Percentiles rank a stretch among this genome's conserved stretches.
Evolutionary conservation across 2,888 invertebrate species (phyloP).

Genomic region (Azorinus chamasolen): DNA sequence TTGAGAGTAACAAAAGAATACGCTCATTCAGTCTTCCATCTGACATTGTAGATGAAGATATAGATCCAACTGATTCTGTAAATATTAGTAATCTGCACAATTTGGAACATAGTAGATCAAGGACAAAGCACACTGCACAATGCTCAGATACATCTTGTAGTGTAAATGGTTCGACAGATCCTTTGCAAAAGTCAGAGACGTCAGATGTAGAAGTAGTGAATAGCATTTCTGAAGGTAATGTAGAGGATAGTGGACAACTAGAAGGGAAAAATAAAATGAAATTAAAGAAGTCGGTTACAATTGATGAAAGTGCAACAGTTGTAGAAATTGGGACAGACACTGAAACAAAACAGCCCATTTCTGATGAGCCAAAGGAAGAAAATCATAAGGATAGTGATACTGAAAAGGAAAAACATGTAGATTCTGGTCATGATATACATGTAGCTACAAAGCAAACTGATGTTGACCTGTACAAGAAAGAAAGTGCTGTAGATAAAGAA

Average conservation of each 20-base stretch:
- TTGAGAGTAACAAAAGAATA: conserved; percentile 48
- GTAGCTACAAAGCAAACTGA: conserved; percentile 17
- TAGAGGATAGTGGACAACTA: conserved; percentile 21
- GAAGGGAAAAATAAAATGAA: conserved; percentile 35
- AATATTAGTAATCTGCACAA: conserved; percentile 15
- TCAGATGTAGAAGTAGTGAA: conserved; percentile 20
- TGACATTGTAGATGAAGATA: conserved; percentile 46
- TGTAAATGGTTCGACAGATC: conserved; percentile 7
- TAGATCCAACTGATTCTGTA: conserved; percentile 42
- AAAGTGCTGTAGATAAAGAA: conserved; percentile 89
- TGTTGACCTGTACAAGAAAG: conserved; percentile 23
- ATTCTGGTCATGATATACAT: conserved; percentile 36
- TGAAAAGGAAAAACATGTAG: conserved; percentile 4
- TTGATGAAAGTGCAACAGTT: conserved; percentile 66
- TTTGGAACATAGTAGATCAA: conserved; percentile 52
- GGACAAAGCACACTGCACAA: conserved; percentile 44
- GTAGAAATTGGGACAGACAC: conserved; percentile 35
- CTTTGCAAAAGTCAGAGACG: conserved; percentile 19
- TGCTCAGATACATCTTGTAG: not conserved
- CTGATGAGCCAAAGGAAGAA: conserved; percentile 4
- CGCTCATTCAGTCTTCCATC: conserved; percentile 60
- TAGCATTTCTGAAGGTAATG: conserved; percentile 46
- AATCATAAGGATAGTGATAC: not conserved
- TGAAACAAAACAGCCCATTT: not conserved
- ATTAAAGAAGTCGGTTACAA: conserved; percentile 68